Evolutionary conservation across 2,113 vertebrate species (phyloP).

Genomic region (Pontoporia blainvillei): DNA sequence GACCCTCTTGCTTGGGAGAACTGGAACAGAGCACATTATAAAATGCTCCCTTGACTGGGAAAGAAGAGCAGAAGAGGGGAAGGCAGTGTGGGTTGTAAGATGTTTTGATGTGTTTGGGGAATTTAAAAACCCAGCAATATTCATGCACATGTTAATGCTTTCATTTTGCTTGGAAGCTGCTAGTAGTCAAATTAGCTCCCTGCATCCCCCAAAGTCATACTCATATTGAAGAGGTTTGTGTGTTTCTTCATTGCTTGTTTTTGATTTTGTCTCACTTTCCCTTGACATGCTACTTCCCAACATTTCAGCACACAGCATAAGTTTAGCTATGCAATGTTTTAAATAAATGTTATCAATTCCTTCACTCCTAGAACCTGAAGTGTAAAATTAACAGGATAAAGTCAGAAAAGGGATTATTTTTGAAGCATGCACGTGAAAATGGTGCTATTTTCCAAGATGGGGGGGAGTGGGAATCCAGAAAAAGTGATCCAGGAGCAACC

Average conservation of each 20-base stretch:
- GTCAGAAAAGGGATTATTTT: neutral
- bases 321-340: neutral
- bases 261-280: neutral
- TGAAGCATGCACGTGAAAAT: neutral
- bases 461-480: neutral
- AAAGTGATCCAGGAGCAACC: neutral
- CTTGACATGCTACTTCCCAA: too few species aligned
- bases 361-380: neutral
- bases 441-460: neutral
- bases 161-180: neutral
- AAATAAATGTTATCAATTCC: neutral
- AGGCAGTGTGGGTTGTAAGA: rapidly evolving
- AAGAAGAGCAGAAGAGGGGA: neutral
- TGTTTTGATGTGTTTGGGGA: neutral
- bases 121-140: neutral
- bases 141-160: neutral
- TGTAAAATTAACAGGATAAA: neutral
- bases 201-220: rapidly evolving
- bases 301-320: rapidly evolving
- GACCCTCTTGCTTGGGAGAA: neutral
- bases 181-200: neutral
- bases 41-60: neutral
- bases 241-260: neutral
- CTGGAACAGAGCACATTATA: neutral
- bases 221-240: neutral